These are phyloP conservation scores for Chrysocyon brachyurus DNA, from an alignment of 2,797 vertebrate genomes.

Conservation along the genomic window DNA sequence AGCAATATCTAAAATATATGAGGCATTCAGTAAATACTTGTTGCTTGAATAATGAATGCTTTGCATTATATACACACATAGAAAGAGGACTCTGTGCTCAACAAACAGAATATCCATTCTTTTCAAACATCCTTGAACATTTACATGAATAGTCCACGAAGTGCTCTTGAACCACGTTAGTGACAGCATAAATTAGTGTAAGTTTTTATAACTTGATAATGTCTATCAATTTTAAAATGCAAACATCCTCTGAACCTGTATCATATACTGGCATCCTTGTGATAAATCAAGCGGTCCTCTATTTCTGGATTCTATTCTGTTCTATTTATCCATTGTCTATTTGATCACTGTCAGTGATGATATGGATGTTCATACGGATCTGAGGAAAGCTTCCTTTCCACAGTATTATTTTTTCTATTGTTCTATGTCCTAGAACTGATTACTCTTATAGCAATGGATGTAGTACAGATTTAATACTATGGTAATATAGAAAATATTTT, in stretches of 20 bases:
- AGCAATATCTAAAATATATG: not conserved
- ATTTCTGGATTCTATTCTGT: not conserved
- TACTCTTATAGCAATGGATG: not conserved
- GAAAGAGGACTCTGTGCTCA: conserved; percentile 44
- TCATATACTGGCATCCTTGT: not conserved
- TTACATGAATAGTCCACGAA: not conserved
- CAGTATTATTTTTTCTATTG: not conserved
- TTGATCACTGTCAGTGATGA: not conserved
- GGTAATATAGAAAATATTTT: conserved; percentile 32
- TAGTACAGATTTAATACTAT: not conserved
- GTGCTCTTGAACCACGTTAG: not conserved
- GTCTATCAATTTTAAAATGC: conserved; percentile 8
- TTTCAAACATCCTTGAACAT: conserved; percentile 33
- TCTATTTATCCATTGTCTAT: not conserved
- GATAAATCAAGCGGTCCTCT: conserved; percentile 21
- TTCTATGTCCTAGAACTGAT: not conserved
- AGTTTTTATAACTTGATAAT: conserved; percentile 36
- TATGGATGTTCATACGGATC: not conserved
- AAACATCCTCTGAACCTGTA: not conserved
- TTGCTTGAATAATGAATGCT: conserved; percentile 35
- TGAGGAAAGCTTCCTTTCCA: conserved; percentile 35
- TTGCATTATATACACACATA: not conserved
- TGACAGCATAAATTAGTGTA: conserved; percentile 33
- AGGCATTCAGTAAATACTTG: conserved; percentile 55
- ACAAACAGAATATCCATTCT: conserved; percentile 54